phyloP scores from a whole-genome alignment of 2,113 vertebrate species.

The Labeo catla region DNA sequence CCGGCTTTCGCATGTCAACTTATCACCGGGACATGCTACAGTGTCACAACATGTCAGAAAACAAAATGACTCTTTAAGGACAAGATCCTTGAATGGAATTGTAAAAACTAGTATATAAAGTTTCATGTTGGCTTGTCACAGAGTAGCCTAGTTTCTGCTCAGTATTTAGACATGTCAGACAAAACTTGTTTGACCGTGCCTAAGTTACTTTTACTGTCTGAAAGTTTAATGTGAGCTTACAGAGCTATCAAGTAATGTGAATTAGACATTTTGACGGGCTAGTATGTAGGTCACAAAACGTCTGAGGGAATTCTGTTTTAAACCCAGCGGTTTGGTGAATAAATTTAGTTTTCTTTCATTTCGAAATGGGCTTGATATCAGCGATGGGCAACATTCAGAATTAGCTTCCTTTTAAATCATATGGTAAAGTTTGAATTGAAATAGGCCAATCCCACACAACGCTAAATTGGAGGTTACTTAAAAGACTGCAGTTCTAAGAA shows the following conservation, averaged over 20 bases:
- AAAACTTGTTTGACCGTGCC: background rate
- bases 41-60: slow-evolving; percentile 14
- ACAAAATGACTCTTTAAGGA: slow-evolving; percentile 6
- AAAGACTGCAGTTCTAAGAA: background rate
- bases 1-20: slow-evolving; percentile 1
- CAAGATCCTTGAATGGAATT: background rate
- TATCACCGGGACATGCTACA: background rate
- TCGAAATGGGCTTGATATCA: background rate
- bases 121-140: background rate
- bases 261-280: background rate
- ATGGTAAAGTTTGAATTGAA: background rate
- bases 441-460: background rate
- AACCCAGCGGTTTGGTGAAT: background rate
- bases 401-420: background rate
- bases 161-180: background rate
- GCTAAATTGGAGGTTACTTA: background rate
- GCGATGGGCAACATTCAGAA: background rate
- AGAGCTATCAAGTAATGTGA: background rate
- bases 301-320: background rate
- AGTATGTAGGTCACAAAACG: background rate
- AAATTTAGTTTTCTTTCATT: background rate
- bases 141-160: slow-evolving; percentile 5
- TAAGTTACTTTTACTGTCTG: background rate
- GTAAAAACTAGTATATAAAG: background rate
- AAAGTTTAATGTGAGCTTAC: slow-evolving; percentile 5